Evolutionary conservation across 1,140 invertebrate genomes (phyloP).

Genomic region (Berghia stephanieae): DNA sequence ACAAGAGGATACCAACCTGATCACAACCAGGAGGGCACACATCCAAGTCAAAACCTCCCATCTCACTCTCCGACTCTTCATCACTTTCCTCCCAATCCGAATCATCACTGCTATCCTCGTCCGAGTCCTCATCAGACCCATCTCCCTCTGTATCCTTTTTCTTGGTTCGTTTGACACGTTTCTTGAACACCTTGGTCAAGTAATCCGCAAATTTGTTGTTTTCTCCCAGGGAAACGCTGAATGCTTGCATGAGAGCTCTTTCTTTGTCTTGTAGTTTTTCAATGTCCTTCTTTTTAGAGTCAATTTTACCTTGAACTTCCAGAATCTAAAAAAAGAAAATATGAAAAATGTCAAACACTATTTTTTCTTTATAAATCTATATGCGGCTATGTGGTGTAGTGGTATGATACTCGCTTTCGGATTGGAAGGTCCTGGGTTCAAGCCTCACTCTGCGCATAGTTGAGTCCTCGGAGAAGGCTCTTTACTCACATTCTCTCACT

Average conservation of each 20-base stretch:
- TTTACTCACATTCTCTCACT: no score
- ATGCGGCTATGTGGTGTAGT: no score
- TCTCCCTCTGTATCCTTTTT: constrained; percentile 64
- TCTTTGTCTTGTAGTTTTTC: constrained; percentile 72
- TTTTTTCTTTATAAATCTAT: neutral
- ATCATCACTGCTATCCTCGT: constrained; percentile 65
- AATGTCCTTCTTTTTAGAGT: constrained; percentile 71
- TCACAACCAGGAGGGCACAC: constrained; percentile 81
- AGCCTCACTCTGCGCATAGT: no score
- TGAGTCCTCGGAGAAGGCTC: no score
- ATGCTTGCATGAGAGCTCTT: constrained; percentile 70
- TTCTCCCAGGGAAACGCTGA: constrained; percentile 72
- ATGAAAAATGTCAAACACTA: no score
- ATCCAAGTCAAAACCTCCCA: constrained; percentile 74
- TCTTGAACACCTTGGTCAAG: constrained; percentile 79
- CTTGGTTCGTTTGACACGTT: constrained; percentile 71
- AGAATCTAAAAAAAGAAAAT: constrained; percentile 48
- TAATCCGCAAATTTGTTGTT: constrained; percentile 80
- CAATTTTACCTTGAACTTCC: constrained; percentile 71
- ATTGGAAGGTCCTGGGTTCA: no score
- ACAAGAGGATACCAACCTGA: no score
- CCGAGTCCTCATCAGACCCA: constrained; percentile 66
- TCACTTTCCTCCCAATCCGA: constrained; percentile 65
- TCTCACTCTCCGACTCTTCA: constrained; percentile 63
- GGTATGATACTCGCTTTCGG: no score